phyloP scores from a whole-genome alignment of 2,797 vertebrate species.

The Tiaroga cobitis region DNA sequence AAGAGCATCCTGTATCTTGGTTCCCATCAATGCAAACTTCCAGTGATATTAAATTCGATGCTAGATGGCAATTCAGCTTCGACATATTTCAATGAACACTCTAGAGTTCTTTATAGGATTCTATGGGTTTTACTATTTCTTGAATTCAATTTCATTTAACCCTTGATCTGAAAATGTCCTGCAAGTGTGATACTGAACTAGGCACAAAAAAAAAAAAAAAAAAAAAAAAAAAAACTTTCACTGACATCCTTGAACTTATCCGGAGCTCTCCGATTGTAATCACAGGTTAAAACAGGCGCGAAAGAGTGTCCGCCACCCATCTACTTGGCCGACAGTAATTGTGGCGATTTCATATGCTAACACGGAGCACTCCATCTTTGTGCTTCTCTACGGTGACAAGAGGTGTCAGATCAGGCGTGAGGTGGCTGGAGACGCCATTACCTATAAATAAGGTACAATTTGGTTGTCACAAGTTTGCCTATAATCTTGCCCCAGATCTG shows the following conservation, averaged over 20 bases:
- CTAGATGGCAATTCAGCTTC: conserved; percentile 3
- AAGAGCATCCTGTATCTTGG: conserved; percentile 37
- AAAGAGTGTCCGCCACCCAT: conserved; percentile 57
- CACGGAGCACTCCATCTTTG: conserved; percentile 54
- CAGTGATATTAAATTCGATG: neutral
- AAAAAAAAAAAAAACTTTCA: conserved; percentile 33
- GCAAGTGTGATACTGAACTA: conserved; percentile 6
- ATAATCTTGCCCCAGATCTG: conserved; percentile 71
- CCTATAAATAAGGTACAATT: conserved; percentile 71
- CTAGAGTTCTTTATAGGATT: neutral
- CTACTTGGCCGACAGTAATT: conserved; percentile 61
- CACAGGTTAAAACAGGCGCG: conserved; percentile 56
- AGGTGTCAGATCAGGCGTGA: conserved; percentile 59
- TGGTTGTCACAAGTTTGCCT: conserved; percentile 69
- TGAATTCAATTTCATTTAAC: conserved; percentile 26
- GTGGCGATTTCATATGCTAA: conserved; percentile 61
- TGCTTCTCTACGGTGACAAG: conserved; percentile 59
- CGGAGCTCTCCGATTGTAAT: conserved; percentile 54
- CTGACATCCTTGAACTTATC: conserved; percentile 47
- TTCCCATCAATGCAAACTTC: conserved; percentile 38
- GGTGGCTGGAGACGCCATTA: conserved; percentile 64
- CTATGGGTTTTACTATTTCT: neutral
- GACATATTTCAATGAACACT: neutral
- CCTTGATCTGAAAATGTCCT: conserved; percentile 44
- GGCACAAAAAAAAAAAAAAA: neutral